Evolutionary conservation across 2,113 vertebrate species (phyloP), one percentile per base, ranked within the genome.

Genomic region (Trichechus manatus): DNA sequence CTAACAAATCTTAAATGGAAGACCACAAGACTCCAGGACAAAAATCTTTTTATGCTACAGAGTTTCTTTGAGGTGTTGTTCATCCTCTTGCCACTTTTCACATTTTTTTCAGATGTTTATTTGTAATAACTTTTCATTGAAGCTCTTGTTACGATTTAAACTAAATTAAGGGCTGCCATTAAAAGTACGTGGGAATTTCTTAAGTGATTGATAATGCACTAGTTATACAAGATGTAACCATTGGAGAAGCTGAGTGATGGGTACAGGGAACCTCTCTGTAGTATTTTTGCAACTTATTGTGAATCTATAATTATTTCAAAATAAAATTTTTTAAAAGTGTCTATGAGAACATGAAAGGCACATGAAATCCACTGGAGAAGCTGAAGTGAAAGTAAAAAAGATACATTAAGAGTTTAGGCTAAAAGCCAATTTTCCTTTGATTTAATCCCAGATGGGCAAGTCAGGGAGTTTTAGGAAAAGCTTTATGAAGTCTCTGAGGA

Each of bases 401-500:
- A 39, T 25, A 22, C 29, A 50, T 47, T 39, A 4, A 6, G 29
- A 25, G 53, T 10, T 70, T 50, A 75, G n/a, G n/a, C n/a, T 61
- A 23, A 50, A 84, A 85, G 44, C 53, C 74, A 36, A 0, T 74
- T 89, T 94, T 20, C 22, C 14, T 90, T 11, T 87, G 31, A 84
- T 56, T 81, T 66, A 87, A 33, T 92, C 42, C 29, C 83, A 63
- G 33, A 29, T 13, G 29, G 68, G 50, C 50, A 80, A 63, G 56
- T 44, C 39, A 50, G 42, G 42, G 61, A 68, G 36, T 84, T 93
- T 70, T 44, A 20, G 77, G 15, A 56, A 85, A 61, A 81, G 75
- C 72, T 93, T 93, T 90, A 15, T 64, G 44, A 68, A 29, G 27
- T 95, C 53, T 87, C 70, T n/a, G 56, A 68, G 31, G 80, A 90